A percentile compares a stretch with the other conserved stretches of the same genome.
Conservation (phyloP, 1,140 invertebrate species). For the Leptinotarsa lineolata region DNA sequence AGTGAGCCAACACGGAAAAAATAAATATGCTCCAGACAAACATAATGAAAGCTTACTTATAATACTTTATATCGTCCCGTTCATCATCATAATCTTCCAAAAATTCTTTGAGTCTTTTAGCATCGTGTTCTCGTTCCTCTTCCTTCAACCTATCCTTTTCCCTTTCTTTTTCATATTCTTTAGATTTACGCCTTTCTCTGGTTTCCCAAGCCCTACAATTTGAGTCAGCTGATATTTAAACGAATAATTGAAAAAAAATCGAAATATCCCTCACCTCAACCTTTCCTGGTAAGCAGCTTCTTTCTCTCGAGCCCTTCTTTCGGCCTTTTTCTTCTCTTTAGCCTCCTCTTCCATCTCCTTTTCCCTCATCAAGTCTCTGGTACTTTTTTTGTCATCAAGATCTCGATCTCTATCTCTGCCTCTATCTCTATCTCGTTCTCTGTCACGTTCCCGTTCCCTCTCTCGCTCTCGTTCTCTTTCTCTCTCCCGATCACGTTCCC, state of each 20-base stretch:
- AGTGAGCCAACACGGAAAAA: background rate
- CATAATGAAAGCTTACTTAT: constrained; percentile 67
- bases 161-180: constrained; percentile 90
- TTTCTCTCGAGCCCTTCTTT: constrained; percentile 89
- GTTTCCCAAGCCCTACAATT: constrained; percentile 83
- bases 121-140: constrained; percentile 85
- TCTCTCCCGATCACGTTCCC: constrained; percentile 54
- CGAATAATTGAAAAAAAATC: too few relatives aligned
- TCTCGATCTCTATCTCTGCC: constrained; percentile 58
- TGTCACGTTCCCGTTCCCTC: constrained; percentile 58
- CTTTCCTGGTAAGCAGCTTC: constrained; percentile 91
- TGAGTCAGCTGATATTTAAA: background rate
- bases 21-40: background rate
- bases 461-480: constrained; percentile 59
- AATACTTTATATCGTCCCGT: constrained; percentile 94
- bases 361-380: constrained; percentile 70
- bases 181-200: constrained; percentile 88
- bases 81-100: constrained; percentile 99
- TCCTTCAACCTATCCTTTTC: constrained; percentile 83
- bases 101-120: constrained; percentile 93
- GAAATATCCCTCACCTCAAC: constrained; percentile 46
- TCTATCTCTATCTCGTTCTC: constrained; percentile 60
- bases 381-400: constrained; percentile 60
- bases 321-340: constrained; percentile 86
- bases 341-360: constrained; percentile 90